phyloP scores from a whole-genome alignment of 2,797 vertebrate species.

The Molothrus ater region DNA sequence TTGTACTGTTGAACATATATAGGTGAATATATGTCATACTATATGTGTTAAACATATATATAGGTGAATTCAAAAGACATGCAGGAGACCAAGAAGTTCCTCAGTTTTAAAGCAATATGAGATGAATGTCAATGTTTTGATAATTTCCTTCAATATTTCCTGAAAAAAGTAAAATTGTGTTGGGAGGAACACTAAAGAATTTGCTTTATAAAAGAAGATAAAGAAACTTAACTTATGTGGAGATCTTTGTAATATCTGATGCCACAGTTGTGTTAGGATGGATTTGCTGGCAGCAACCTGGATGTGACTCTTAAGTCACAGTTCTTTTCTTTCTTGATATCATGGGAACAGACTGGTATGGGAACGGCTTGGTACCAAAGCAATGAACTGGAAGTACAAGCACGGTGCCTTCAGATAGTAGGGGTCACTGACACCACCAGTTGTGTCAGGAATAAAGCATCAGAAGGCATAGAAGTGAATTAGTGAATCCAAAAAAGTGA shows the following conservation, averaged over 20 bases:
- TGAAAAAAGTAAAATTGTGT: background rate
- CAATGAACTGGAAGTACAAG: background rate
- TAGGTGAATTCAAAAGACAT: background rate
- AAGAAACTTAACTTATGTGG: background rate
- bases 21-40: background rate
- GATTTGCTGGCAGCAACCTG: background rate
- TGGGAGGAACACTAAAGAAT: background rate
- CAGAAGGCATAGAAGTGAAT: background rate
- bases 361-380: background rate
- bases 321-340: background rate
- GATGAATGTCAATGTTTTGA: background rate
- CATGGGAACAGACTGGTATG: background rate
- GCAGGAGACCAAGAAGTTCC: background rate
- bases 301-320: background rate
- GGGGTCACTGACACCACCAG: background rate
- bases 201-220: background rate
- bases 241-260: background rate
- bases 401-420: background rate
- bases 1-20: background rate
- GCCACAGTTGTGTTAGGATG: accelerated
- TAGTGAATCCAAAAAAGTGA: background rate
- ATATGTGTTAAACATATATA: background rate
- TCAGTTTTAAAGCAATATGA: background rate
- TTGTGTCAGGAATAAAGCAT: background rate
- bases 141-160: background rate